Evolutionary conservation across 2,797 vertebrate species (phyloP), one percentile per base, ranked within the genome.

Genomic region (Sebastes minor): DNA sequence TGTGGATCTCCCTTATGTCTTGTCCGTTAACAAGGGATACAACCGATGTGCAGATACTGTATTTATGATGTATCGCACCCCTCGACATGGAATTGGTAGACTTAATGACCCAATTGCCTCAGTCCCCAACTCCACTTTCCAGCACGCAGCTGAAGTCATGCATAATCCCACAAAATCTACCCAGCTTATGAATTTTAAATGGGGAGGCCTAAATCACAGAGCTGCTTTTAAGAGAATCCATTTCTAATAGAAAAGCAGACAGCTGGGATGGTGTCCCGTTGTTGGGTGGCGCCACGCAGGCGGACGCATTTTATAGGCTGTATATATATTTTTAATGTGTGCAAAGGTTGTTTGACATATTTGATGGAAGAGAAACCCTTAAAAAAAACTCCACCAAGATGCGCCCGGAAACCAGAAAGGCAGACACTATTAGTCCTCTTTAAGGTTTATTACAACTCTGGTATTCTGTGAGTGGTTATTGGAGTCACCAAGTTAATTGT

Each of bases 181-280:
- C 71, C 76, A 69, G 81, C 13, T 94, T 93, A 93, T 94, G 90
- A 88, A 94, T 94, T 94, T 93, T 91, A 94, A 92, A 94, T 89
- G 85, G 77, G 33, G 52, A 85, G 82, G 71, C 82, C 90, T 79
- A 90, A 90, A 92, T 92, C 84, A 85, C 85, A 68, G 84, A 83
- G 80, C 87, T 86, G 78, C 81, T 90, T 90, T 91, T 86, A 89
- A 88, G 86, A 74, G 88, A 88, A 91, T 92, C 88, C 83, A 89
- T 93, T 94, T 90, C 82, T 88, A 88, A 90, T 87, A 81, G 82
- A 74, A 84, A 82, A 75, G 80, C 81, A 87, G 88, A 86, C 87
- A 86, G 86, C 86, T 81, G 80, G 79, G 78, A 71, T 56, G 53
- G 68, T 73, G 65, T 70, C 83, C 83, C 49, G 18, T 66, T 61